Base-by-base conservation (phyloP, 2,113 vertebrate species). In the Ictidomys tridecemlineatus region DNA sequence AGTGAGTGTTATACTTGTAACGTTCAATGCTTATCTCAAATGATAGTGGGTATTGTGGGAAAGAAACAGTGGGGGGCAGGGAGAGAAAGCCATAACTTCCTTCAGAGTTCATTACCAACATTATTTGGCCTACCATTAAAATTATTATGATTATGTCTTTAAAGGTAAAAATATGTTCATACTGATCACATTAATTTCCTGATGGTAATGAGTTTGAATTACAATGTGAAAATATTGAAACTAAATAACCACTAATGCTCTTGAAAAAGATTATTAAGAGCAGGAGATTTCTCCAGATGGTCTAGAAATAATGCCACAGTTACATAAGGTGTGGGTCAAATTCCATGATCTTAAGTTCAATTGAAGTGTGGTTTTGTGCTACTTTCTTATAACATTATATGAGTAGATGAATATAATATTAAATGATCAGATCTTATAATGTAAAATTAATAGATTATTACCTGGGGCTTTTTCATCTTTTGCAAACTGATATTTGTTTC, bases 211-310 rank as follows among this genome's bases (percentile, higher is more conserved):
- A 93, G 84, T 97, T 93, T 96, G 95, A 96, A 91, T 95, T 87
- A 85, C 42, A 93, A 63, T 28, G 53, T 95, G 91, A 96, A 94
- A 94, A 90, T 88, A 87, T 51, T 82, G 53, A 88, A 94, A 93
- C 39, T 85, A 96, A 94, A 93, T 89, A 93, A 70, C 28, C 26
- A 69, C 51, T 56, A 95, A 65, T 48, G 65, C 61, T 82, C 48
- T 87, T 70, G 22, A 70, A 93, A 76, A 76, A 77, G 72, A 53
- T 94, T 95, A 89, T 89, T 95, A 89, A 89, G n/a, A 94, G 83
- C 42, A 86, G 78, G 94, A 84, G 76, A 89, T 97, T 95, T 97
- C 72, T 96, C 89, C 93, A 97, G 94, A 94, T 95, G 85, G 85
- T 87, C 76, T 93, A 87, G 86, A 88, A 95, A 95, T 94, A 87